Base-by-base conservation (phyloP, 2,797 vertebrate species). In the Lagorchestes hirsutus region DNA sequence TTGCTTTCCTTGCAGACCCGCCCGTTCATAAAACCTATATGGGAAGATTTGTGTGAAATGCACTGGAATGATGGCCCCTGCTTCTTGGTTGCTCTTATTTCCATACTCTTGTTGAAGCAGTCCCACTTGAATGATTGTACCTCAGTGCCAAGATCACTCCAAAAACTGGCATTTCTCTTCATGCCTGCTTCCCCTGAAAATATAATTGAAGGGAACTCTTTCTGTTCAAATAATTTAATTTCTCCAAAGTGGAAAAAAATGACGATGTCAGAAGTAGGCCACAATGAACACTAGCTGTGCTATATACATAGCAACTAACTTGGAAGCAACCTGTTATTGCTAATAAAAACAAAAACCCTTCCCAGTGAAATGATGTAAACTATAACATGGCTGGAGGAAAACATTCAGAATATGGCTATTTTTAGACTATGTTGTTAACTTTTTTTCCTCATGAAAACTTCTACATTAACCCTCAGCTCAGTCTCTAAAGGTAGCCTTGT, bases 301-400 rank as follows among this genome's bases (percentile, higher is more conserved):
- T 87, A 87, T 87, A 87, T 54, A 94, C 11, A 54, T 9, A 90
- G n/a, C 9, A 31, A 92, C 92, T 31, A 56, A 91, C 87, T 95
- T 94, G 87, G 92, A 96, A 96, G 29, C 55, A 93, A 82, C n/a
- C 34, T 14, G n/a, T 95, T 93, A 92, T 95, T 94, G n/a, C 29
- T 95, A 74, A n/a, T 0, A 34, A 58, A 0, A 82, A 93, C 40
- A 24, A 87, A 46, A 54, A 28, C 94, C 24, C 34, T 92, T 50
- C 46, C 92, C 46, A 28, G n/a, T 93, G 82, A n/a, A 54, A 96
- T 27, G 34, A 57, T 58, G 31, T 87, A n/a, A 96, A 91, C 55
- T 55, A n/a, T 24, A 94, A 62, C 34, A 92, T 40, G 55, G 12
- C 52, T 91, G 4, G 27, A 62, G 22, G 13, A 14, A 52, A 22